Base-by-base conservation (phyloP, 2,888 invertebrate genomes). In the Drosophila prolongata region DNA sequence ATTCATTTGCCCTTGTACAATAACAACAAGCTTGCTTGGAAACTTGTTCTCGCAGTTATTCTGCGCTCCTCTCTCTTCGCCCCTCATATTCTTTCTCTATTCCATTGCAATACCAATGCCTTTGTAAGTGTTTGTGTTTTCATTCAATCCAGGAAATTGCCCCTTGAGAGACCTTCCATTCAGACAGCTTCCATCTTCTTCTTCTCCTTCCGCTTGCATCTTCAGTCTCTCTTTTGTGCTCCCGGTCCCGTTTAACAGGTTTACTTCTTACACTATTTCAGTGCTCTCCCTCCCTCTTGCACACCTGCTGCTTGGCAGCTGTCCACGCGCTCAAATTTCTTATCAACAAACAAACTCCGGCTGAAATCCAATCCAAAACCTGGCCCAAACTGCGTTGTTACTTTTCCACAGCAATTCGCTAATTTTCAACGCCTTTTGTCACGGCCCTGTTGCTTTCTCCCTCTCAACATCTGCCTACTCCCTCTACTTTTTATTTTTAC, bases 1-100 rank as follows among this genome's bases (percentile, higher is more conserved):
- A 84, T 82, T 81, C 70, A 46, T 74, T 77, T 80, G 82, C 83
- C 86, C 86, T 83, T 83, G 84, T 78, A 71, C 56, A 78, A 77
- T 50, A 80, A 70, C 57, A 74, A 77, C 57, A 75, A 75, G 38
- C 66, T 56, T 65, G 58, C 57, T 50, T 61, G 50, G 34, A 69
- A 75, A 69, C 75, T 75, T 44, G 74, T 68, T 74, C 57, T 74
- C 52, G 52, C 35, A 65, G 44, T 64, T 16, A 38, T 56, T 35
- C 11, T 38, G 11, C 14, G 34, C 3, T n/a, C 30, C 6, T 30
- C 30, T 11, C 38, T 40, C 8, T 34, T 13, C 46, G 43, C 10
- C 14, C 5, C 9, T 46, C 6, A 6, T 47, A 34, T 47, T 62
- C 38, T 47, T 53, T 65, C 54, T 64, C 54, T 64, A 47, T 66